Evolutionary conservation across 2,888 invertebrate species (phyloP).

Genomic region (Tenthredo mesomela): DNA sequence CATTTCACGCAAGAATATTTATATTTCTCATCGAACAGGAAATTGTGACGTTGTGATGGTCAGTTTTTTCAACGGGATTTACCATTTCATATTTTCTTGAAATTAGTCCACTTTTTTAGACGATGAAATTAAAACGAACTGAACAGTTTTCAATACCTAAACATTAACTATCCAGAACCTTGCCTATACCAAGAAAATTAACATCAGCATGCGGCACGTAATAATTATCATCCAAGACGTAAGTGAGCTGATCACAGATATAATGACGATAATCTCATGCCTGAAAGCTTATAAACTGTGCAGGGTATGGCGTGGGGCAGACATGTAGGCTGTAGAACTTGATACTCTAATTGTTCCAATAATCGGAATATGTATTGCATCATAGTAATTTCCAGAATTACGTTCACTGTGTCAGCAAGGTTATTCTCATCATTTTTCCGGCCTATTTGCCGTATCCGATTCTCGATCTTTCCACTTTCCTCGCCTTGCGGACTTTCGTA

Average conservation of each 20-base stretch:
- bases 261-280: conserved; percentile 3
- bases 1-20: neutral
- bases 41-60: neutral
- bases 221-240: neutral
- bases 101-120: neutral
- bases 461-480: neutral
- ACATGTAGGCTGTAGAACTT: neutral
- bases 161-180: neutral
- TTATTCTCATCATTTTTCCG: neutral
- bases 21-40: neutral
- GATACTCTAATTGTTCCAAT: neutral
- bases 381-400: neutral
- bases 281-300: neutral
- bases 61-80: neutral
- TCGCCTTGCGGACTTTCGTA: neutral
- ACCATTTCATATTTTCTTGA: neutral
- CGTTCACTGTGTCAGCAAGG: conserved; percentile 2
- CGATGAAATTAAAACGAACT: neutral
- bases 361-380: conserved; percentile 3
- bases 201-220: neutral
- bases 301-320: neutral
- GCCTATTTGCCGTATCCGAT: neutral
- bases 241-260: neutral
- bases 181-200: neutral
- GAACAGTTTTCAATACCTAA: neutral